Evolutionary conservation across 1,140 invertebrate genomes (phyloP).

Genomic region (Bombus haemorrhoidalis): DNA sequence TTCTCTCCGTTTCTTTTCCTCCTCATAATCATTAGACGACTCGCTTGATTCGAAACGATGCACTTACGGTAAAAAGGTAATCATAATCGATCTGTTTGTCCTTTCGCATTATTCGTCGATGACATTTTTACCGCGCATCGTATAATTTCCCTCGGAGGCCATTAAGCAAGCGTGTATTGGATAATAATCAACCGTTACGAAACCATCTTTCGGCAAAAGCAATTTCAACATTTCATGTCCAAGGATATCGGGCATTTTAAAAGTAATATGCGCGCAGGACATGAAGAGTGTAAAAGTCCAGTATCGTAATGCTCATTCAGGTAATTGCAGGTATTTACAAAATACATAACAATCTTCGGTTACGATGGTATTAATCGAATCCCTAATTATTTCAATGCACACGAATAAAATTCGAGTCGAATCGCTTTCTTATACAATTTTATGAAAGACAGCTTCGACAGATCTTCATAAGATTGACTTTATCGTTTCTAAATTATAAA

Average conservation of each 20-base stretch:
- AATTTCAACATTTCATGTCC: slow-evolving; percentile 35
- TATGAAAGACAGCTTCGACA: no score
- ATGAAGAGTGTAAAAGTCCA: neutral
- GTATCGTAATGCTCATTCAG: slow-evolving; percentile 12
- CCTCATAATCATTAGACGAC: slow-evolving; percentile 27
- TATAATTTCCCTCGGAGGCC: slow-evolving; percentile 12
- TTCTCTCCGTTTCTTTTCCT: neutral
- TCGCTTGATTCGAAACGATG: slow-evolving; percentile 72
- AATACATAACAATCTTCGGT: neutral
- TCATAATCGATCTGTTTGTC: slow-evolving; percentile 67
- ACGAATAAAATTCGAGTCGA: neutral
- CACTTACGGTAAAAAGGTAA: slow-evolving; percentile 70
- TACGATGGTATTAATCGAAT: slow-evolving; percentile 1
- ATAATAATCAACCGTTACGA: slow-evolving; percentile 45
- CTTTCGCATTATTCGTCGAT: slow-evolving; percentile 32
- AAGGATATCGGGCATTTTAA: slow-evolving; percentile 1
- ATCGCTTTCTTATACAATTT: neutral
- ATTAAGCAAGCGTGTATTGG: slow-evolving; percentile 25
- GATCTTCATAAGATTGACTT: neutral
- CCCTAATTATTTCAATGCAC: neutral
- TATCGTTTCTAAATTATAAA: neutral
- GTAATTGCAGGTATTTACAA: neutral
- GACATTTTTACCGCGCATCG: slow-evolving; percentile 33
- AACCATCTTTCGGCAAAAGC: slow-evolving; percentile 25
- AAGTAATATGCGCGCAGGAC: neutral